Conservation (phyloP, 2,113 vertebrate species). For the Sorex araneus region DNA sequence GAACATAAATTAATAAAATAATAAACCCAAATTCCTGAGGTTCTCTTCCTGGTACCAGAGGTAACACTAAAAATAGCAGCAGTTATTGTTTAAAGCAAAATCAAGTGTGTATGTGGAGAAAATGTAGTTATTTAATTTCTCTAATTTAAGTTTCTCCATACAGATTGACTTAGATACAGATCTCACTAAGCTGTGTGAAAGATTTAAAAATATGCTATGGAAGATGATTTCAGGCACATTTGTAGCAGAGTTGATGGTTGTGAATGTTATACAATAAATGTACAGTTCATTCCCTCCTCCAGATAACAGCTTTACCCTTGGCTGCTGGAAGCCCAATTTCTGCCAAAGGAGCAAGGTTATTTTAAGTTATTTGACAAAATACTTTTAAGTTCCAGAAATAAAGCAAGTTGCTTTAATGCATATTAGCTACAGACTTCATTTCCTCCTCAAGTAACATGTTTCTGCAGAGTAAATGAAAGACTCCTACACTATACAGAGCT, state of each 20-base stretch:
- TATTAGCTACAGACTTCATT: conserved; percentile 61
- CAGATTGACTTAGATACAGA: conserved; percentile 58
- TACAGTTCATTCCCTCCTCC: conserved; percentile 37
- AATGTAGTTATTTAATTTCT: conserved; percentile 56
- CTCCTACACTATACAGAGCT: not conserved
- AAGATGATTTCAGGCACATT: conserved; percentile 35
- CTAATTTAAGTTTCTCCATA: conserved; percentile 59
- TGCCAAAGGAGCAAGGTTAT: conserved; percentile 64
- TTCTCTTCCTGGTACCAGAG: not conserved
- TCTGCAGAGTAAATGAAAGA: conserved; percentile 60
- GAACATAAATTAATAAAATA: no score
- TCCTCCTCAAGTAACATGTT: conserved; percentile 17
- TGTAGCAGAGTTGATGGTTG: conserved; percentile 28
- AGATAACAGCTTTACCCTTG: conserved; percentile 9
- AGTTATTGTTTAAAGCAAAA: conserved; percentile 59
- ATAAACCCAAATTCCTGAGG: not conserved
- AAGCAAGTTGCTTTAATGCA: conserved; percentile 51
- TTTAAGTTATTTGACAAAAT: conserved; percentile 75
- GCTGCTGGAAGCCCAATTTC: conserved; percentile 58
- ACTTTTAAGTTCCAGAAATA: conserved; percentile 70
- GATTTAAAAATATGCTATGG: conserved; percentile 52
- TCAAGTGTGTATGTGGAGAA: not conserved
- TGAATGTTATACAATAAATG: conserved; percentile 46
- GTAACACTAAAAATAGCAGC: conserved; percentile 31
- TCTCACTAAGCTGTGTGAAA: conserved; percentile 49